Evolutionary conservation across 2,113 vertebrate genomes (phyloP).

Genomic region (Hyla sarda): DNA sequence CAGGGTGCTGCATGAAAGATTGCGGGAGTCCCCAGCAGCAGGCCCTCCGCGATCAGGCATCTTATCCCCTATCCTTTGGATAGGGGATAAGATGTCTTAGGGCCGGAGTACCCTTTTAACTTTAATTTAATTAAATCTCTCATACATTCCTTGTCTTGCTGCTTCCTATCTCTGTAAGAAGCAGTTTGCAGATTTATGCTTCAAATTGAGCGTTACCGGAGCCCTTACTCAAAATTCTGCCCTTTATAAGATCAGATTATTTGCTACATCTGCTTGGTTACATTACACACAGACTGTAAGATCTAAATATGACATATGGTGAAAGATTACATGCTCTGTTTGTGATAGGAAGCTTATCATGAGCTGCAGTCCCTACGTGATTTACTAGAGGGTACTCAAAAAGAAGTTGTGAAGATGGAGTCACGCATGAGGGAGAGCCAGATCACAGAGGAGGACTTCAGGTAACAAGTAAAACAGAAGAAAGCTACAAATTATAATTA

Average conservation of each 20-base stretch:
- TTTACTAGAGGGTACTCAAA: slow-evolving; percentile 63
- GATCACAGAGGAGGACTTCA: slow-evolving; percentile 62
- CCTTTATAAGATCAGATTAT: background rate
- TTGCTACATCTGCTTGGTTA: background rate
- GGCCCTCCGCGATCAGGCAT: no score
- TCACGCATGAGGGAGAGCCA: slow-evolving; percentile 59
- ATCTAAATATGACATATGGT: background rate
- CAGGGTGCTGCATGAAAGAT: no score
- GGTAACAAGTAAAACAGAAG: slow-evolving; percentile 62
- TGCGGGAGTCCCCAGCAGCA: no score
- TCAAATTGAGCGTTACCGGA: background rate
- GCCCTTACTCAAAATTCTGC: background rate
- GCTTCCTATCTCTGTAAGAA: no score
- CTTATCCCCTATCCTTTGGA: no score
- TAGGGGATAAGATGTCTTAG: no score
- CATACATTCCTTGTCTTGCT: background rate
- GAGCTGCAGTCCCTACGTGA: slow-evolving; percentile 53
- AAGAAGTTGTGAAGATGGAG: slow-evolving; percentile 61
- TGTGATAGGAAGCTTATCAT: slow-evolving; percentile 63
- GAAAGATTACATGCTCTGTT: background rate
- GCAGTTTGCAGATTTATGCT: no score
- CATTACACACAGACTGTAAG: background rate
- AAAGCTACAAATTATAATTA: background rate
- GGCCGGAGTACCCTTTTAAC: no score
- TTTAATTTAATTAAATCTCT: background rate